Conservation (phyloP, 1,140 invertebrate species). For the Physella acuta region DNA sequence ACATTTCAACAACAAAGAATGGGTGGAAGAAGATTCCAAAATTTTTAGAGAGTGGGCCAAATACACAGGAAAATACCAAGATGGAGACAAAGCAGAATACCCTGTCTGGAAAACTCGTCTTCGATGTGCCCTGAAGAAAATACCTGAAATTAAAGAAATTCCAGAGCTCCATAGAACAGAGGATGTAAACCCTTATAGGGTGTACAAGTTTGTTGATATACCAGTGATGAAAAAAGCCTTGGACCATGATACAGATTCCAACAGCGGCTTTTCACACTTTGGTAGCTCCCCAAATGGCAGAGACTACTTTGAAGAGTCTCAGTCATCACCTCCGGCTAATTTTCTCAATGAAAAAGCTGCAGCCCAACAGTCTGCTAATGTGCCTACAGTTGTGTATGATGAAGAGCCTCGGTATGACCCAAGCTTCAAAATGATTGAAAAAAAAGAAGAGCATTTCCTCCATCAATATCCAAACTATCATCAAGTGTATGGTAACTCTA, state of each 20-base stretch:
- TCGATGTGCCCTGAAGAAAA: conserved; percentile 22
- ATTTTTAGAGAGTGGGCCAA: conserved; percentile 23
- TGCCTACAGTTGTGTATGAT: conserved; percentile 16
- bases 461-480: too few relatives aligned
- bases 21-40: conserved; percentile 15
- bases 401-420: too few relatives aligned
- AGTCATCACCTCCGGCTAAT: not conserved
- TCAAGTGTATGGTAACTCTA: not conserved
- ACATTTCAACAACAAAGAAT: conserved; percentile 16
- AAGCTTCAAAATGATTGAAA: not conserved
- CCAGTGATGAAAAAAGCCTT: not conserved
- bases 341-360: not conserved
- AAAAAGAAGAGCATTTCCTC: not conserved
- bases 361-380: not conserved
- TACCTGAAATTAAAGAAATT: conserved; percentile 16
- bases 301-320: not conserved
- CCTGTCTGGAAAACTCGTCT: conserved; percentile 22
- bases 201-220: conserved; percentile 15
- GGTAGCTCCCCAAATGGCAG: not conserved
- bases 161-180: not conserved
- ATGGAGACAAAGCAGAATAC: conserved; percentile 13
- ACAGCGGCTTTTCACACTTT: not conserved
- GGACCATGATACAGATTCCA: conserved; percentile 7
- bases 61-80: conserved; percentile 11
- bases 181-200: conserved; percentile 18